Evolutionary conservation across 1,140 invertebrate genomes (phyloP).

Genomic region (Nasonia giraulti): DNA sequence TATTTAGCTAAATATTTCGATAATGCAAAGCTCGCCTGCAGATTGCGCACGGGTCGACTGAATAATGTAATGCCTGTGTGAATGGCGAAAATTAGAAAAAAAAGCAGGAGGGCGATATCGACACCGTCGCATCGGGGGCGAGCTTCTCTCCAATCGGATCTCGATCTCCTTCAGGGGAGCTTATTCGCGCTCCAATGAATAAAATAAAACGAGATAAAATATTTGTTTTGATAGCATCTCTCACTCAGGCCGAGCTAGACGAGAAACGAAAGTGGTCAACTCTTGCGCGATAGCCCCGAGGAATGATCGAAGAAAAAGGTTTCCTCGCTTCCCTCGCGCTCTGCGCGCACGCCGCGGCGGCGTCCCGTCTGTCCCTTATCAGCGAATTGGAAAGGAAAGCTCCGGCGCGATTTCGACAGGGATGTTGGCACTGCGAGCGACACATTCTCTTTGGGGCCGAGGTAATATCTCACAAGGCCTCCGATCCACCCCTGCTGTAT

Average conservation of each 20-base stretch:
- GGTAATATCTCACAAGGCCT: conserved; percentile 41
- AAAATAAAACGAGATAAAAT: not conserved
- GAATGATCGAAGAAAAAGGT: conserved; percentile 1
- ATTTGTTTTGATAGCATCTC: not conserved
- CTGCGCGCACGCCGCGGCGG: no score
- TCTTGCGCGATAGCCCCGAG: not conserved
- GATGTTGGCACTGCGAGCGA: conserved; percentile 8
- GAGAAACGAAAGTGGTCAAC: not conserved
- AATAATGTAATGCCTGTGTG: no score
- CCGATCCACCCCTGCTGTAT: not conserved
- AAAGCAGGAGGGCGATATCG: no score
- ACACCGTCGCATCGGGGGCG: no score
- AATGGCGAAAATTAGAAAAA: no score
- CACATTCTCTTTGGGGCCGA: conserved; percentile 30
- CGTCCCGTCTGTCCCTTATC: conserved; percentile 8
- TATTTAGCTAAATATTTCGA: no score
- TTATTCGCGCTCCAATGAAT: not conserved
- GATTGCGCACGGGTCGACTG: no score
- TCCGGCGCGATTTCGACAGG: conserved; percentile 22
- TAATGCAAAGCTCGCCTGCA: no score
- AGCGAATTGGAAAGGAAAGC: conserved; percentile 38
- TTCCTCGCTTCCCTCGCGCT: no score
- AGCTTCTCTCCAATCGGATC: not conserved
- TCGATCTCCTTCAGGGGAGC: not conserved
- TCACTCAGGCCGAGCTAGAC: not conserved